Evolutionary conservation across 2,888 invertebrate genomes (phyloP).

Genomic region (Exephanes ischioxanthus): DNA sequence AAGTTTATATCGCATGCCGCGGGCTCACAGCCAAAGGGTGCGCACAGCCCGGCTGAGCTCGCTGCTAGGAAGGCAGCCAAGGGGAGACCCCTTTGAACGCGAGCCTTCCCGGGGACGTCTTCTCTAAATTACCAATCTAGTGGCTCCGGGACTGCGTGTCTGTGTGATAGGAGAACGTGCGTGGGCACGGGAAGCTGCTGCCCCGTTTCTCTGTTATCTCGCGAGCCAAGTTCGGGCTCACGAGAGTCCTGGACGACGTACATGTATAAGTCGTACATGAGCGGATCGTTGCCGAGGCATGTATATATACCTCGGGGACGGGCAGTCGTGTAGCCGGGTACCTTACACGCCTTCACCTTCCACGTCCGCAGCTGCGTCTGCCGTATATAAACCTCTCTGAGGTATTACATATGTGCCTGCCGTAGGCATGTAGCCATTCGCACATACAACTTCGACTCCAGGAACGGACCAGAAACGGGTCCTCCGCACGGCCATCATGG

Average conservation of each 20-base stretch:
- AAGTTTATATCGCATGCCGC: constrained; percentile 73
- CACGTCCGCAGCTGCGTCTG: constrained; percentile 29
- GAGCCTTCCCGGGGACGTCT: constrained; percentile 70
- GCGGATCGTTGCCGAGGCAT: constrained; percentile 27
- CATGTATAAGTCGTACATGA: constrained; percentile 27
- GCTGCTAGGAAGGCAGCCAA: constrained; percentile 6
- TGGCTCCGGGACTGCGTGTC: constrained; percentile 70
- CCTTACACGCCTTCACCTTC: constrained; percentile 16
- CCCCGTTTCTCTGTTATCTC: constrained; percentile 34
- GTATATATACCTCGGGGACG: constrained; percentile 20
- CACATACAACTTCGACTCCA: constrained; percentile 44
- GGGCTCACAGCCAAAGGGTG: constrained; percentile 43
- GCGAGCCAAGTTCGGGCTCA: constrained; percentile 40
- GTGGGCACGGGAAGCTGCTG: constrained; percentile 25
- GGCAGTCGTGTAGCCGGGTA: constrained; percentile 25
- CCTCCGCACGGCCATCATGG: constrained; percentile 74
- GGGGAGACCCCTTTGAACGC: constrained; percentile 54
- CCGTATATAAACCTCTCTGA: constrained; percentile 36
- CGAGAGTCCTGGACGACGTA: constrained; percentile 37
- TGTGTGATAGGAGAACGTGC: constrained; percentile 54
- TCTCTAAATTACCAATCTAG: constrained; percentile 78
- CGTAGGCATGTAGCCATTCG: constrained; percentile 19
- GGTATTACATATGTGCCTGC: constrained; percentile 41
- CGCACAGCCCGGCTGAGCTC: background rate
- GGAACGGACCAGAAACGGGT: constrained; percentile 59